Percentiles rank a stretch among this genome's conserved stretches.
Evolutionary conservation across 2,888 invertebrate genomes (phyloP).

Genomic region (Gibbula magus): DNA sequence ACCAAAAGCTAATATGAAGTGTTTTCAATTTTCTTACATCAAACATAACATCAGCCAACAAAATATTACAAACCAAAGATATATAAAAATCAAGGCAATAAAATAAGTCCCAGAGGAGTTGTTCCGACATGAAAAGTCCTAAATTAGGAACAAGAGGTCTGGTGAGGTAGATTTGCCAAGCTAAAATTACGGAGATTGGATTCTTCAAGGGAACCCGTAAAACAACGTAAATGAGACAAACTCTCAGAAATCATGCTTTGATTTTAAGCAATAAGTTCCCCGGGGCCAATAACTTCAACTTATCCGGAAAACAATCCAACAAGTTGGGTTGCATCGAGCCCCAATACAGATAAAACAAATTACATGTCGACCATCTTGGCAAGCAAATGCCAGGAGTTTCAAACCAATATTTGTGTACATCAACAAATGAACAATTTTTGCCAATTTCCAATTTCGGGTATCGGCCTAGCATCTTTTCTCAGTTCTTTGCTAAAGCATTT

Average conservation of each 20-base stretch:
- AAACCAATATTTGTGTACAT: constrained; percentile 1
- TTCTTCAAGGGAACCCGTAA: not conserved
- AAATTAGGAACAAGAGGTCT: not conserved
- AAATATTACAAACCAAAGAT: constrained; percentile 1
- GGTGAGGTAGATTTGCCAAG: not conserved
- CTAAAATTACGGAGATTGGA: not conserved
- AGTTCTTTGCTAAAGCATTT: not conserved
- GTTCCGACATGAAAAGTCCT: not conserved
- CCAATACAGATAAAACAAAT: not conserved
- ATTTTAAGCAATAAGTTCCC: not conserved
- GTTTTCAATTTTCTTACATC: not conserved
- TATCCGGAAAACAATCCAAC: not conserved
- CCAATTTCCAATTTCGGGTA: constrained; percentile 1
- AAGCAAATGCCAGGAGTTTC: not conserved
- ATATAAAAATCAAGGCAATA: not conserved
- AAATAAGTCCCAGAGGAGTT: not conserved
- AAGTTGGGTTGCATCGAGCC: not conserved
- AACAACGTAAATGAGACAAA: not conserved
- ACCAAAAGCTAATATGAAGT: not conserved
- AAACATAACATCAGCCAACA: not conserved
- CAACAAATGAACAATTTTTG: not conserved
- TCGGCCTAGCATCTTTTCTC: not conserved
- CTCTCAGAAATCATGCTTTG: constrained; percentile 7
- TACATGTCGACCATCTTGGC: not conserved
- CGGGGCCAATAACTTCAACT: not conserved